Percentiles rank a stretch among this genome's conserved stretches.
Conservation (phyloP, 1,140 invertebrate species). For the Drosophila pseudoananassae region DNA sequence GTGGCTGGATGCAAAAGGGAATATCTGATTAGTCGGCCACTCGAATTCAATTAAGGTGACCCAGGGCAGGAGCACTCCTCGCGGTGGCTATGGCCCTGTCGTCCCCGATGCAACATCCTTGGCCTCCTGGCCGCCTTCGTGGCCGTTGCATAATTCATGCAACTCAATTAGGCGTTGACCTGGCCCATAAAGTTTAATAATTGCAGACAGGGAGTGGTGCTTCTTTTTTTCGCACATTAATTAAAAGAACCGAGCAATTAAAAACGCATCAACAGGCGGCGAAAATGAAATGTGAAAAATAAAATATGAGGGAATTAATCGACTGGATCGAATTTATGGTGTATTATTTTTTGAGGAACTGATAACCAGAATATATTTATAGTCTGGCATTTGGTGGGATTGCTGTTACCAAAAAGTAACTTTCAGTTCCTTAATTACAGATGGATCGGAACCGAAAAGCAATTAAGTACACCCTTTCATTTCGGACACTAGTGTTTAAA, state of each 20-base stretch:
- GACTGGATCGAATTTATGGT: neutral
- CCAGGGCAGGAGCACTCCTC: constrained; percentile 17
- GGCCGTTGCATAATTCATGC: constrained; percentile 57
- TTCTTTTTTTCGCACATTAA: constrained; percentile 45
- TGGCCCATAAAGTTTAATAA: constrained; percentile 53
- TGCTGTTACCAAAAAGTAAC: neutral
- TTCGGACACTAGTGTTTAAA: no score
- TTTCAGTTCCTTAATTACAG: no score
- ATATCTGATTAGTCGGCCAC: constrained; percentile 72
- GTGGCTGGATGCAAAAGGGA: constrained; percentile 49
- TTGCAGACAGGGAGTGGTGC: constrained; percentile 12
- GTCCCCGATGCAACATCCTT: constrained; percentile 26
- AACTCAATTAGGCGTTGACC: constrained; percentile 63
- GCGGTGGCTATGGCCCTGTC: constrained; percentile 9
- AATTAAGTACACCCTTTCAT: neutral
- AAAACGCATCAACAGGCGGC: constrained; percentile 58
- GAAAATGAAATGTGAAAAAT: constrained; percentile 2
- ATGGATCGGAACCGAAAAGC: neutral
- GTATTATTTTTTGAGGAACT: neutral
- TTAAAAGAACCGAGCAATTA: constrained; percentile 70
- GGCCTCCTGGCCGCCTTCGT: neutral
- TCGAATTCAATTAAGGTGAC: constrained; percentile 63
- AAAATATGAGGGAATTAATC: constrained; percentile 2
- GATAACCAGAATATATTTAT: neutral
- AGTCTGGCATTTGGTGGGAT: neutral